A percentile compares a stretch with the other conserved stretches of the same genome.
phyloP scores from a whole-genome alignment of 2,113 vertebrate genomes.

The Stictonetta naevosa region DNA sequence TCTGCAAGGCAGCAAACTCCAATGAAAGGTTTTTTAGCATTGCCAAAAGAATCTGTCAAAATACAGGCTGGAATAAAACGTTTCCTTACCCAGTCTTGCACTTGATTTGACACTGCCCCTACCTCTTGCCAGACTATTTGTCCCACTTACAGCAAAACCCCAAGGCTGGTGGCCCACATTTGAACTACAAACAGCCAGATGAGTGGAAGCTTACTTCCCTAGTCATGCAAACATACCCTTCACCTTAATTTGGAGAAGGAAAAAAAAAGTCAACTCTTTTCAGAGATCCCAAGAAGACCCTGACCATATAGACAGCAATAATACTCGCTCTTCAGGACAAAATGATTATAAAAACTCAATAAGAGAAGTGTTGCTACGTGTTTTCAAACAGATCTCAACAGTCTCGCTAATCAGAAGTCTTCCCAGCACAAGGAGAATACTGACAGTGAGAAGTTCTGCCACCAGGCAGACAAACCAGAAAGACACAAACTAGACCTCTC shows the following conservation, averaged over 20 bases:
- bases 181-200: background rate
- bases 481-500: background rate
- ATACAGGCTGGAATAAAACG: background rate
- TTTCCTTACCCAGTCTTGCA: background rate
- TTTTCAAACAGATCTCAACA: background rate
- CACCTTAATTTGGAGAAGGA: too few relatives aligned
- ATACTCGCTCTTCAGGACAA: background rate
- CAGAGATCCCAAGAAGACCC: too few relatives aligned
- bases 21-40: background rate
- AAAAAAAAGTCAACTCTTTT: too few relatives aligned
- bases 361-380: background rate
- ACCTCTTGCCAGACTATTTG: background rate
- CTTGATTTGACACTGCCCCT: background rate
- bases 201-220: too few relatives aligned
- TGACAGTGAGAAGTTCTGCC: background rate
- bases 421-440: background rate
- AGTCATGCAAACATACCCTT: too few relatives aligned
- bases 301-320: background rate
- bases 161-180: background rate
- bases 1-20: background rate
- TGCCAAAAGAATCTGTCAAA: background rate
- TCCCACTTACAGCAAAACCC: background rate
- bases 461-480: constrained; percentile 1
- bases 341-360: background rate
- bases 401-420: background rate